Conservation (phyloP, 1,140 invertebrate species). For the Harpegnathos saltator region DNA sequence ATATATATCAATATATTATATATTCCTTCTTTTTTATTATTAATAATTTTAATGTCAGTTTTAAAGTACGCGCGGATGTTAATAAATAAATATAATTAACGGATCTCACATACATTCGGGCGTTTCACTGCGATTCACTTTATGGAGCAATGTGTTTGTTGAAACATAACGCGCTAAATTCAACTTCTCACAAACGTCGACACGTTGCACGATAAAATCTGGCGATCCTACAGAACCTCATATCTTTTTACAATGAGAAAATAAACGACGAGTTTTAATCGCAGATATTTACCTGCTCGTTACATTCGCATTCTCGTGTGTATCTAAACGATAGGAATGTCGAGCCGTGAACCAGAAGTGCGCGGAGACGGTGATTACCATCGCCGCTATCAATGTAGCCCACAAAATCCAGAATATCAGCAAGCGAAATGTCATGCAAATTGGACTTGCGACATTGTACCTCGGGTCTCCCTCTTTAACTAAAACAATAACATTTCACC, state of each 20-base stretch:
- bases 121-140: no score
- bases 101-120: no score
- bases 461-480: background rate
- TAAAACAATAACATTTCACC: constrained; percentile 10
- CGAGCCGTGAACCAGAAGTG: constrained; percentile 28
- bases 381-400: constrained; percentile 11
- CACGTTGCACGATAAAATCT: background rate
- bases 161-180: constrained; percentile 22
- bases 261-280: background rate
- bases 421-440: constrained; percentile 44
- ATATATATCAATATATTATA: no score
- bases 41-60: no score
- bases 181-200: constrained; percentile 1
- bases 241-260: constrained; percentile 1
- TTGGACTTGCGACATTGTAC: constrained; percentile 30
- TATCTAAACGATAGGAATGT: constrained; percentile 6
- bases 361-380: constrained; percentile 4
- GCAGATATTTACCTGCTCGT: background rate
- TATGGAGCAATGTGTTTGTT: background rate
- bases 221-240: background rate
- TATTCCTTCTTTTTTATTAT: no score
- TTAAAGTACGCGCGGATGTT: background rate
- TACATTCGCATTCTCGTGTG: background rate
- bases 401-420: constrained; percentile 48
- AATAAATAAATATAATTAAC: background rate